Conservation (phyloP, 1,140 invertebrate species). For the Macrosteles quadrilineatus region DNA sequence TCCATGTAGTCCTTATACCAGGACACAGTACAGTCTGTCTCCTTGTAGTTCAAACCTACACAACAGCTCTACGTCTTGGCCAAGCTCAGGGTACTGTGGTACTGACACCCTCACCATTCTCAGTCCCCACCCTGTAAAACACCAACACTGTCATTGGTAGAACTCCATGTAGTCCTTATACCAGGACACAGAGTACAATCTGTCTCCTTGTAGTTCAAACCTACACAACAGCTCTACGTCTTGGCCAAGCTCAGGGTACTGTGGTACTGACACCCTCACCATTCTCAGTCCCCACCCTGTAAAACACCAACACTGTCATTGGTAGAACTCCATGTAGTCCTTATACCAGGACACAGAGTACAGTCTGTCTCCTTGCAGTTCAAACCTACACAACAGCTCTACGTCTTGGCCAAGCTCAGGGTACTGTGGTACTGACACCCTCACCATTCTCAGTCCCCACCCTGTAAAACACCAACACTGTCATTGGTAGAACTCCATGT, state of each 20-base stretch:
- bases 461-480: not conserved
- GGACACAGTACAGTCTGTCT: not conserved
- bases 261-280: not conserved
- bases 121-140: not conserved
- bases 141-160: not conserved
- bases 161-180: not conserved
- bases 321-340: not conserved
- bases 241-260: not conserved
- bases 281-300: not conserved
- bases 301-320: not conserved
- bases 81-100: not conserved
- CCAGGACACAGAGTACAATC: not conserved
- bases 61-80: not conserved
- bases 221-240: not conserved
- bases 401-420: not conserved
- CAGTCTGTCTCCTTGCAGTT: not conserved
- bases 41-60: not conserved
- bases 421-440: not conserved
- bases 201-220: not conserved
- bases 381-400: not conserved
- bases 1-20: not conserved
- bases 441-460: not conserved
- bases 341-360: not conserved
- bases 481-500: not conserved
- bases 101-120: not conserved